Percentiles rank a stretch among this genome's conserved stretches.
Conservation (phyloP, 2,888 invertebrate species). For the Mactromeris polynyma region DNA sequence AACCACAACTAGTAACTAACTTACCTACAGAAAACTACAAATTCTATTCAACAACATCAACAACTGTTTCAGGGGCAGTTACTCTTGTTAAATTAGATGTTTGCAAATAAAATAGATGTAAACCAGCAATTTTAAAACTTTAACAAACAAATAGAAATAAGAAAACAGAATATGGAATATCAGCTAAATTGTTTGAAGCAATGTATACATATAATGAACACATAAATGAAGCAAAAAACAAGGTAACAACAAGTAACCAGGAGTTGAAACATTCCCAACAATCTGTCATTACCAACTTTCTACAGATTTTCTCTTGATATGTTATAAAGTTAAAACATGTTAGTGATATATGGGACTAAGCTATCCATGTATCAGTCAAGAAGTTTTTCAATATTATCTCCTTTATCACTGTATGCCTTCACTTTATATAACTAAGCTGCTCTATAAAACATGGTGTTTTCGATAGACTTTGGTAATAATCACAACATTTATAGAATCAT, state of each 20-base stretch:
- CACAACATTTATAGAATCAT: background rate
- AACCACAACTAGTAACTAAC: too few relatives aligned
- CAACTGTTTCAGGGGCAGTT: too few relatives aligned
- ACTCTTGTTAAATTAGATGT: too few relatives aligned
- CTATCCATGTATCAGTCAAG: background rate
- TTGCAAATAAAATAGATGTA: too few relatives aligned
- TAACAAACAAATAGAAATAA: background rate
- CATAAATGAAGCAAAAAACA: background rate
- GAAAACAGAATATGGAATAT: background rate
- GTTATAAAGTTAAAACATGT: background rate
- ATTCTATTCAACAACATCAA: too few relatives aligned
- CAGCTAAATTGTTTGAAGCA: background rate
- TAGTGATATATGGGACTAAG: background rate
- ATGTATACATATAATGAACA: background rate
- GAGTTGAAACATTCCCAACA: background rate
- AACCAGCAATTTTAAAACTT: background rate
- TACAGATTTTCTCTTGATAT: background rate
- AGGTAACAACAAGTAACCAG: background rate
- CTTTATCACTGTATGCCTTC: background rate
- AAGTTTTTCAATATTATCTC: background rate
- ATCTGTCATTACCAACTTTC: background rate
- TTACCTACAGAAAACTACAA: too few relatives aligned
- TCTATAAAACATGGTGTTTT: background rate
- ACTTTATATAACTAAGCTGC: background rate
- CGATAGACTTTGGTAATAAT: background rate